Conservation (phyloP, 2,113 vertebrate species). For the Paracanthobrama guichenoti region DNA sequence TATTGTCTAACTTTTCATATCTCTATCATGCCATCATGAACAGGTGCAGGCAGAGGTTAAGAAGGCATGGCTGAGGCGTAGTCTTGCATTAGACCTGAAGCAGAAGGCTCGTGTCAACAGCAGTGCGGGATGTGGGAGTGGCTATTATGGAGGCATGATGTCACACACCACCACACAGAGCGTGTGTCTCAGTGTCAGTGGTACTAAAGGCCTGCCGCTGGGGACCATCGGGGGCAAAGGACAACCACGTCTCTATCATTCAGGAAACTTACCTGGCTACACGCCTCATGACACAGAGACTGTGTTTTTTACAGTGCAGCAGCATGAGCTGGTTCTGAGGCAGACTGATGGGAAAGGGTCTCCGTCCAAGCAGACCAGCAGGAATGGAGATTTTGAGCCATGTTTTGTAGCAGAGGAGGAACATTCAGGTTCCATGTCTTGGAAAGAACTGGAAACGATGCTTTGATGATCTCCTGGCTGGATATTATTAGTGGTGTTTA, state of each 20-base stretch:
- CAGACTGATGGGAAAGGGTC: constrained; percentile 21
- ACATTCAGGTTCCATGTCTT: constrained; percentile 51
- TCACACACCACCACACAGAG: constrained; percentile 81
- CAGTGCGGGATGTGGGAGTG: constrained; percentile 77
- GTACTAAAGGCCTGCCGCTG: constrained; percentile 62
- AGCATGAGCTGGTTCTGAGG: constrained; percentile 48
- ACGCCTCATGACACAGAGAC: constrained; percentile 56
- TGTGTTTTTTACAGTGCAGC: constrained; percentile 24
- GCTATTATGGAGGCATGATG: constrained; percentile 79
- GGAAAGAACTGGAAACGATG: constrained; percentile 73
- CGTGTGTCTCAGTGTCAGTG: constrained; percentile 68
- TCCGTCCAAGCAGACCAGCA: constrained; percentile 1
- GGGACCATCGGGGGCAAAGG: constrained; percentile 51
- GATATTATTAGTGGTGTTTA: background rate
- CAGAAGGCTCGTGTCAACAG: constrained; percentile 78
- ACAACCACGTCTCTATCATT: constrained; percentile 52
- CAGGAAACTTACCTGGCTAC: constrained; percentile 58
- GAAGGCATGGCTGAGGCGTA: constrained; percentile 81
- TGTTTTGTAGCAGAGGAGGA: constrained; percentile 48
- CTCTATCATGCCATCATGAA: background rate
- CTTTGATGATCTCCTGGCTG: constrained; percentile 57
- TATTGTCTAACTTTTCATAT: background rate
- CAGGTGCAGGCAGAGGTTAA: constrained; percentile 83
- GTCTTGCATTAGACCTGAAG: constrained; percentile 75
- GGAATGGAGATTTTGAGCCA: constrained; percentile 14